A percentile compares a stretch with the other conserved stretches of the same genome.
Conservation (phyloP, 2,113 vertebrate species). For the Nannobrachium achirus region DNA sequence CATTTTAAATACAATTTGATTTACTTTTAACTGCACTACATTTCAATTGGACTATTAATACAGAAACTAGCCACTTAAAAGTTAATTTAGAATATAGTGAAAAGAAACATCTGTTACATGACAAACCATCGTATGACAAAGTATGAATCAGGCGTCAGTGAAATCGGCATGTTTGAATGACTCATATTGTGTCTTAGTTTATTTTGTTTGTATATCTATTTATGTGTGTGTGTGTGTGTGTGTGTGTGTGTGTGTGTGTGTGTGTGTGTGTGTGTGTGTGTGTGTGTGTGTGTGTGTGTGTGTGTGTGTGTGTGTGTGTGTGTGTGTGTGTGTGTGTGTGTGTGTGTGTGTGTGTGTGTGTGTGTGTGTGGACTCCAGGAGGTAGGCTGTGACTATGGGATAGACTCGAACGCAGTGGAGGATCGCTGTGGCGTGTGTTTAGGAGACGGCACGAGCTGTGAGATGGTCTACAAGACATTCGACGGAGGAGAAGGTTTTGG, state of each 20-base stretch:
- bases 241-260: conserved; percentile 5
- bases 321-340: conserved; percentile 14
- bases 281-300: background rate
- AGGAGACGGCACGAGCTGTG: conserved; percentile 91
- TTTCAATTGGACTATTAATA: too few relatives aligned
- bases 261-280: conserved; percentile 8
- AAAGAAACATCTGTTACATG: too few relatives aligned
- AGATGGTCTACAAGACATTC: conserved; percentile 86
- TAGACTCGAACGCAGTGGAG: conserved; percentile 92
- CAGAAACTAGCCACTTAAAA: too few relatives aligned
- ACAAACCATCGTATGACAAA: background rate
- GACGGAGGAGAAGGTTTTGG: conserved; percentile 90
- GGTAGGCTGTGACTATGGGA: conserved; percentile 95
- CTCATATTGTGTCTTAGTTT: too few relatives aligned
- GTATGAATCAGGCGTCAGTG: background rate
- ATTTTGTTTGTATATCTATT: background rate
- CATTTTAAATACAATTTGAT: too few relatives aligned
- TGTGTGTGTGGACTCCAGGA: conserved; percentile 72
- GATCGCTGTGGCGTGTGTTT: conserved; percentile 95
- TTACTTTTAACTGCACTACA: too few relatives aligned
- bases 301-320: conserved; percentile 5
- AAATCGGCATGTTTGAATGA: conserved; percentile 22
- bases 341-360: conserved; percentile 14
- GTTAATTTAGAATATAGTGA: too few relatives aligned
- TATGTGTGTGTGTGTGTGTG: conserved; percentile 1